Base-by-base conservation (phyloP, 2,113 vertebrate genomes). In the Vulpes vulpes region DNA sequence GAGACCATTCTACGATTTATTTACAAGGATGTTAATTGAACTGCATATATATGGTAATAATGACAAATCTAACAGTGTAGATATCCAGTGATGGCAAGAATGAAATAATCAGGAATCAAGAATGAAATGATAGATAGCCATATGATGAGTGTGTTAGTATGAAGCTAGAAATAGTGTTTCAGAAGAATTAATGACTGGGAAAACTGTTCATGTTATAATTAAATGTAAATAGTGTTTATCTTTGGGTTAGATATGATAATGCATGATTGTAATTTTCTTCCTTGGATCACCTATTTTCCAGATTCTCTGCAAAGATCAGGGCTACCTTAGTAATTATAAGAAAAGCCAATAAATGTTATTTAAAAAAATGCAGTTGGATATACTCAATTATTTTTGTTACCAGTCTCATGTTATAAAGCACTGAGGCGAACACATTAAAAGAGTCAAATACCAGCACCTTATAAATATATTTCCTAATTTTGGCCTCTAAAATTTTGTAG, bases 231-330 rank as follows among this genome's bases (percentile, higher is more conserved):
- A 62, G 43, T 83, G 23, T 64, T 89, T 65, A 89, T 73, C 55
- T 89, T 71, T 84, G 69, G 67, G 55, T 94, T 43, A 43, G 35
- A n/a, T 65, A 69, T 20, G 49, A 51, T 80, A 84, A 92, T 84
- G 62, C 20, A 30, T 94, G 69, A 76, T 76, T 89, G 4, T n/a
- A 78, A 65, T 94, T 94, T 94, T 94, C 60, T 88, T 91, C 23
- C 51, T 64, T 78, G 15, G 80, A 65, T 16, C 15, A 89, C 53
- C 64, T 0, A 79, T 51, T 65, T 88, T 94, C 43, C 49, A 84
- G 30, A 88, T 92, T 76, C 30, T 91, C 59, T 87, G 57, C 12
- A 86, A 74, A 81, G 15, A 55, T 91, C 51, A 69, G 25, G 6
- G 22, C 53, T 81, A 43, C 38, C 83, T 76, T 87, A 49, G 65